These are phyloP conservation scores for Ptychochromis oligacanthus DNA, from an alignment of 2,113 vertebrate genomes.

Conservation along the genomic window DNA sequence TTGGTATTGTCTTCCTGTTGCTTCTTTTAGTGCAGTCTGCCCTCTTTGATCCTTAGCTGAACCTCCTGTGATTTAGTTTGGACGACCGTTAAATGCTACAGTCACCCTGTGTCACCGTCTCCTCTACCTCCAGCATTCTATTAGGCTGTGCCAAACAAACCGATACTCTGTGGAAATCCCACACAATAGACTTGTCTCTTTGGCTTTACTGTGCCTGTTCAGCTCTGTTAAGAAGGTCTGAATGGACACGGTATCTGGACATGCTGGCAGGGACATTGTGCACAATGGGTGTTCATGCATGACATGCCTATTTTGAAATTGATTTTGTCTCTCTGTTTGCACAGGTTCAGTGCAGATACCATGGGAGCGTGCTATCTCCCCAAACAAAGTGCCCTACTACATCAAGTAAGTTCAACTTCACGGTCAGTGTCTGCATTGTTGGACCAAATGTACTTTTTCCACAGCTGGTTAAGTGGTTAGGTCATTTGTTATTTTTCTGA, in stretches of 20 bases:
- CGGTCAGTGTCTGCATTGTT: not conserved
- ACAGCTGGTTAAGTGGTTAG: not conserved
- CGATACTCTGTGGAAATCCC: constrained; percentile 40
- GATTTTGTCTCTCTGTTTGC: constrained; percentile 57
- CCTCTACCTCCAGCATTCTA: constrained; percentile 32
- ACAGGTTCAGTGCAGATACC: constrained; percentile 97
- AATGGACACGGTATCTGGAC: constrained; percentile 51
- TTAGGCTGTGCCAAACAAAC: constrained; percentile 51
- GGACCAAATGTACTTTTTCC: constrained; percentile 14
- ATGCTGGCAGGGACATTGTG: constrained; percentile 51
- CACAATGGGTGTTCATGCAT: constrained; percentile 61
- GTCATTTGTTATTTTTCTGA: not conserved
- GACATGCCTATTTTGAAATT: constrained; percentile 52
- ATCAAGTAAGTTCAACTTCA: constrained; percentile 91
- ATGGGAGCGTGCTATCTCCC: constrained; percentile 97
- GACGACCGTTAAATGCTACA: constrained; percentile 10
- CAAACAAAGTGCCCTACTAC: constrained; percentile 99
- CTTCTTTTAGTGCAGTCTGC: not conserved
- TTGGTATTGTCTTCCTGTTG: not conserved
- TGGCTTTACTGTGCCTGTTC: constrained; percentile 52
- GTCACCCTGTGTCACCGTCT: constrained; percentile 8
- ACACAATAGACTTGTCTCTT: constrained; percentile 60
- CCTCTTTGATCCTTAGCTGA: constrained; percentile 33
- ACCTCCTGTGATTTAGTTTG: constrained; percentile 27
- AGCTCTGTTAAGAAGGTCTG: constrained; percentile 46